Percentiles rank a stretch among this genome's conserved stretches.
Evolutionary conservation across 2,888 invertebrate species (phyloP).

Genomic region (Macrosoma leucophasiata): DNA sequence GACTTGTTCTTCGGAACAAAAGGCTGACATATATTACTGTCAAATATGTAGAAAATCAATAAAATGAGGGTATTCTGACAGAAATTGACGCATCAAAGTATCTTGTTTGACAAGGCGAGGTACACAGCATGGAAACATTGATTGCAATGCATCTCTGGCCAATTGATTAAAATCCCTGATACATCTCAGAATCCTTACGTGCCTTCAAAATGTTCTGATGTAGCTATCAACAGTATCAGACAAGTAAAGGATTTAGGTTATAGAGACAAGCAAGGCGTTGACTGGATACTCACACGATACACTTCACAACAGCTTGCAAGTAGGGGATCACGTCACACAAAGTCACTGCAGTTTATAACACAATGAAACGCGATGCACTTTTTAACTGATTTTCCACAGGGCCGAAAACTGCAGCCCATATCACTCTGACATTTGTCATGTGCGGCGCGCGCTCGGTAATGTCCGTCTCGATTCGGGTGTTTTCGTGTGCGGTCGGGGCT

Average conservation of each 20-base stretch:
- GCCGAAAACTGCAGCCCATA: slow-evolving; percentile 62
- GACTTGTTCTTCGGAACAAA: too few species aligned
- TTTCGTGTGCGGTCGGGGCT: slow-evolving; percentile 41
- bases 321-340: slow-evolving; percentile 29
- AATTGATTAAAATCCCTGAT: too few species aligned
- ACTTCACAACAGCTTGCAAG: slow-evolving; percentile 31
- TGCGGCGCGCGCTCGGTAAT: slow-evolving; percentile 36
- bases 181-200: too few species aligned
- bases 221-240: too few species aligned
- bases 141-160: too few species aligned
- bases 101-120: too few species aligned
- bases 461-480: slow-evolving; percentile 23
- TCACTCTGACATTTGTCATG: slow-evolving; percentile 69
- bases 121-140: slow-evolving; percentile 1
- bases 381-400: slow-evolving; percentile 50
- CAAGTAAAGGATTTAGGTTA: too few species aligned
- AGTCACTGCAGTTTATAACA: slow-evolving; percentile 37
- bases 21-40: too few species aligned
- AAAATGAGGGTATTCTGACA: too few species aligned
- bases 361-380: slow-evolving; percentile 31
- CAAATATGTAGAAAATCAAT: too few species aligned
- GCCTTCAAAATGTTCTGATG: too few species aligned
- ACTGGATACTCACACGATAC: slow-evolving; percentile 52
- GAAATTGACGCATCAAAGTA: too few species aligned
- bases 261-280: neutral